A percentile compares a stretch with the other conserved stretches of the same genome.
phyloP scores from a whole-genome alignment of 1,140 invertebrate genomes.

The Ptiloglossa arizonensis region DNA sequence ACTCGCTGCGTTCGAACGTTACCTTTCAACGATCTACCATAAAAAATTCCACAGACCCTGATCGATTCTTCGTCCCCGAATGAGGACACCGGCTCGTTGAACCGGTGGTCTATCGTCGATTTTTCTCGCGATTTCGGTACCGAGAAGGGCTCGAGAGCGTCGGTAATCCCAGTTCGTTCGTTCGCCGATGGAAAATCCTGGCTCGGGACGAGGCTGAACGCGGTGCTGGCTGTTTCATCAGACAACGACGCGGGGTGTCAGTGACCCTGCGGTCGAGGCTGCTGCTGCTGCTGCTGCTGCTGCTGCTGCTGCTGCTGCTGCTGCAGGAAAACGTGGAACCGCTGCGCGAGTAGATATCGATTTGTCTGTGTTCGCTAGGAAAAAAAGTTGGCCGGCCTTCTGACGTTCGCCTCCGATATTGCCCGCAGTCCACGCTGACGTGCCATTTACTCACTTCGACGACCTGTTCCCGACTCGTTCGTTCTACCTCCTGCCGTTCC shows the following conservation, averaged over 20 bases:
- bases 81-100: too few relatives aligned
- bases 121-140: too few relatives aligned
- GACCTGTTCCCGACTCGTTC: constrained; percentile 17
- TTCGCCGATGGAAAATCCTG: too few relatives aligned
- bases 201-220: too few relatives aligned
- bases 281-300: constrained; percentile 53
- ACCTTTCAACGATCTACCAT: too few relatives aligned
- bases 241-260: constrained; percentile 55
- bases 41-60: too few relatives aligned
- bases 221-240: constrained; percentile 45
- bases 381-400: constrained; percentile 63
- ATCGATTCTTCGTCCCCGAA: too few relatives aligned
- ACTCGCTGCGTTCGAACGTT: too few relatives aligned
- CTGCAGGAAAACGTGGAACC: constrained; percentile 64
- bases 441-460: constrained; percentile 55
- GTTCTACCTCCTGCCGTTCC: constrained; percentile 22
- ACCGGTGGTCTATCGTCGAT: too few relatives aligned
- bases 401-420: constrained; percentile 65
- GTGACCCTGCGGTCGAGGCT: constrained; percentile 60
- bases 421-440: constrained; percentile 50
- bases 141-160: too few relatives aligned
- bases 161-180: too few relatives aligned
- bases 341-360: constrained; percentile 65
- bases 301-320: constrained; percentile 52
- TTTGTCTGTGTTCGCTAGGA: constrained; percentile 66